Percentiles rank a stretch among this genome's conserved stretches.
Evolutionary conservation across 2,113 vertebrate species (phyloP).

Genomic region (Mormyrus lacerda): DNA sequence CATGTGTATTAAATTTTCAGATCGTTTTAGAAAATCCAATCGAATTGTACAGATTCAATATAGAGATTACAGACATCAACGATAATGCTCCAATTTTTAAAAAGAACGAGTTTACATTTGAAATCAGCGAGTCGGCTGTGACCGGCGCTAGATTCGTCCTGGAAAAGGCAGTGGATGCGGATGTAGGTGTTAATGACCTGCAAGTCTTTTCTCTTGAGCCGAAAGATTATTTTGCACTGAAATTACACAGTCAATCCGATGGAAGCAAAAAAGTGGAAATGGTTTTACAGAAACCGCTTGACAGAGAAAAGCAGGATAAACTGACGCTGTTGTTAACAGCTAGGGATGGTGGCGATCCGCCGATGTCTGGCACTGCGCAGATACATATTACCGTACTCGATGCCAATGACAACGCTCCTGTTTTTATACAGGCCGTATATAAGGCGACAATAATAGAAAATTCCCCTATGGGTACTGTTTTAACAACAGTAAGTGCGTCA

Average conservation of each 20-base stretch:
- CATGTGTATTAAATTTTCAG: conserved; percentile 47
- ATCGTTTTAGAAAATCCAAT: conserved; percentile 50
- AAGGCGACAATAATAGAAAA: conserved; percentile 50
- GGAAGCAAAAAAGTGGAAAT: conserved; percentile 48
- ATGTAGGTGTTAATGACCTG: conserved; percentile 43
- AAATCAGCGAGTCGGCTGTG: conserved; percentile 38
- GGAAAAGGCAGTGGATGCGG: conserved; percentile 50
- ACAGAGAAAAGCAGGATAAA: conserved; percentile 44
- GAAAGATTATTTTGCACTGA: conserved; percentile 46
- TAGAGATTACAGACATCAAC: conserved; percentile 72
- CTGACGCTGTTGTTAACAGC: conserved; percentile 53
- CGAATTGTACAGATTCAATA: conserved; percentile 60
- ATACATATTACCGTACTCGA: conserved; percentile 70
- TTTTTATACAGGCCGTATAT: conserved; percentile 59
- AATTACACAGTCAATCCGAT: conserved; percentile 36
- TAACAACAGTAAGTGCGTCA: conserved; percentile 46
- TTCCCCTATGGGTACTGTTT: conserved; percentile 24
- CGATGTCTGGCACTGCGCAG: conserved; percentile 55
- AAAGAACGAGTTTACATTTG: conserved; percentile 32
- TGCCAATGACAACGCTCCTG: conserved; percentile 72
- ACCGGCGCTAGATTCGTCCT: conserved; percentile 47
- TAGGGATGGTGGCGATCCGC: conserved; percentile 60
- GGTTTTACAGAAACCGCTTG: conserved; percentile 42
- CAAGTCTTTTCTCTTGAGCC: conserved; percentile 49
- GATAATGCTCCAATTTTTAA: conserved; percentile 52